Conservation (phyloP, 2,797 vertebrate genomes). For the Silurus lanzhouensis region DNA sequence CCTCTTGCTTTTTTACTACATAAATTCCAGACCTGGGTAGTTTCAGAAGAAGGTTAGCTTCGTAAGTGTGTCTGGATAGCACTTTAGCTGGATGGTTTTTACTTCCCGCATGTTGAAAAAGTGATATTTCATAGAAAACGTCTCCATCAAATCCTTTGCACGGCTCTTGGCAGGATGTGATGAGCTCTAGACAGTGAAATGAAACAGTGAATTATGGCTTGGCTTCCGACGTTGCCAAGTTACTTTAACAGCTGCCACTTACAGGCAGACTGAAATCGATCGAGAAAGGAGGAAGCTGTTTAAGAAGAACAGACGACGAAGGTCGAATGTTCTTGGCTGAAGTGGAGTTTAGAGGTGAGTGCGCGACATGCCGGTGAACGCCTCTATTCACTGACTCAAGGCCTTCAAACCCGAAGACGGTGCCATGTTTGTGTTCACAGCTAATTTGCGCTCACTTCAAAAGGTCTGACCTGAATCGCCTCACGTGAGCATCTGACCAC, state of each 20-base stretch:
- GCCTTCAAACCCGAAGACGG: not conserved
- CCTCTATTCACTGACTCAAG: slow-evolving; percentile 12
- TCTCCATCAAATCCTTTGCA: slow-evolving; percentile 15
- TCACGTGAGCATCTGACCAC: slow-evolving; percentile 3
- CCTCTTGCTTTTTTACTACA: slow-evolving; percentile 70
- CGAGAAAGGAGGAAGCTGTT: not conserved
- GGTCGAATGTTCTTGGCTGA: not conserved
- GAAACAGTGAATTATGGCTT: not conserved
- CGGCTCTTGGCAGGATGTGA: slow-evolving; percentile 11
- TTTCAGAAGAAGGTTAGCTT: slow-evolving; percentile 60
- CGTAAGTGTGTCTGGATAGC: slow-evolving; percentile 49
- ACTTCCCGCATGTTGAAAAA: not conserved
- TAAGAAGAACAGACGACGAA: not conserved
- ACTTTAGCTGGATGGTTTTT: not conserved
- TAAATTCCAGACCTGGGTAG: slow-evolving; percentile 66
- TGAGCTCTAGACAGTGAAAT: not conserved
- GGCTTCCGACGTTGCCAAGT: not conserved
- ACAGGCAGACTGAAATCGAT: not conserved
- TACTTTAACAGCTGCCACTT: not conserved
- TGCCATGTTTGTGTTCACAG: slow-evolving; percentile 33
- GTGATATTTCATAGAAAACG: slow-evolving; percentile 10
- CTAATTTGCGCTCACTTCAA: slow-evolving; percentile 21
- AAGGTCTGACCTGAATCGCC: slow-evolving; percentile 7
- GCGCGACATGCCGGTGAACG: not conserved
- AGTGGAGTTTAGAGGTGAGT: not conserved